A percentile compares a stretch with the other conserved stretches of the same genome.
Evolutionary conservation across 2,797 vertebrate species (phyloP).

Genomic region (Cynodonichthys magdalenae): DNA sequence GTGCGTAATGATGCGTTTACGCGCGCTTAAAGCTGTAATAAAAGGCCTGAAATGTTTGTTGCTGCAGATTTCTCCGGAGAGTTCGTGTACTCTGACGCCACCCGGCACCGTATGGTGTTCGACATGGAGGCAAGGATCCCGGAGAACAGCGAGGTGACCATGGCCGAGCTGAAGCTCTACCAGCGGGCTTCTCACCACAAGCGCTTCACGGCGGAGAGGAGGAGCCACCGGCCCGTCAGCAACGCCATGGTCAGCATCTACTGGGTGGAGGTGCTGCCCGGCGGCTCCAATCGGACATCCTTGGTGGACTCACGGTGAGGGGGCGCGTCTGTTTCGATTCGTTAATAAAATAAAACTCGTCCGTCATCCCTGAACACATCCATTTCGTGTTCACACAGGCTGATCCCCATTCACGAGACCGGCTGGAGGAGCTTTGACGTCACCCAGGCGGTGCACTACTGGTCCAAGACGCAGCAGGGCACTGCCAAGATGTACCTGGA

Average conservation of each 20-base stretch:
- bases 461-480: slow-evolving; percentile 82
- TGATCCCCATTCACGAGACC: slow-evolving; percentile 88
- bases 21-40: slow-evolving; percentile 3
- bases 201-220: slow-evolving; percentile 75
- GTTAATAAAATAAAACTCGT: too few relatives aligned
- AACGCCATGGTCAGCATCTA: slow-evolving; percentile 91
- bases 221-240: slow-evolving; percentile 79
- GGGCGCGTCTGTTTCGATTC: neutral
- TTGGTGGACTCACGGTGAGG: slow-evolving; percentile 92
- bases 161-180: slow-evolving; percentile 94
- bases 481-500: slow-evolving; percentile 88
- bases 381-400: slow-evolving; percentile 72
- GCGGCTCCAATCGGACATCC: slow-evolving; percentile 89
- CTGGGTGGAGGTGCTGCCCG: slow-evolving; percentile 85
- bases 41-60: neutral
- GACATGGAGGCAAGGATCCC: slow-evolving; percentile 91
- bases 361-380: neutral
- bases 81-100: slow-evolving; percentile 85
- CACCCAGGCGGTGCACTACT: slow-evolving; percentile 93
- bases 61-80: slow-evolving; percentile 85
- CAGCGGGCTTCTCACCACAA: slow-evolving; percentile 84
- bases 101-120: slow-evolving; percentile 86
- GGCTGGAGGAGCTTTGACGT: slow-evolving; percentile 97
- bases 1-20: slow-evolving; percentile 18
- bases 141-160: slow-evolving; percentile 91